These are phyloP conservation scores for Lordiphosa collinella DNA, from an alignment of 1,140 invertebrate species.

Conservation along the genomic window DNA sequence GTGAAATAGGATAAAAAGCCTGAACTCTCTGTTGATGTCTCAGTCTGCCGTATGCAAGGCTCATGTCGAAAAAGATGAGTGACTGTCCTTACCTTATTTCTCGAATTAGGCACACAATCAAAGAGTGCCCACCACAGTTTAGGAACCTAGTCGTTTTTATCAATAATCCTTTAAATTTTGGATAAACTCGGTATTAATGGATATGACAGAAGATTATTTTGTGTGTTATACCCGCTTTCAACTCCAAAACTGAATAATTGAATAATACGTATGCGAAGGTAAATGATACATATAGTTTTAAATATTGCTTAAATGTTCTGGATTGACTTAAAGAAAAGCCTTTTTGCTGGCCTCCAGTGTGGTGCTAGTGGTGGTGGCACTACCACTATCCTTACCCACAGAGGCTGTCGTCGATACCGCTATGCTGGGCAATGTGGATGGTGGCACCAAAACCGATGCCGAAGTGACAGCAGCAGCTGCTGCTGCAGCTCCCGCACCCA, in stretches of 20 bases:
- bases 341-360: conserved; percentile 58
- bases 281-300: conserved; percentile 29
- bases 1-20: too few relatives aligned
- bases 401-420: conserved; percentile 62
- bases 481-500: conserved; percentile 17
- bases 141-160: too few relatives aligned
- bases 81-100: too few relatives aligned
- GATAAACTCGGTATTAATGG: too few relatives aligned
- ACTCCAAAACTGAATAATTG: conserved; percentile 10
- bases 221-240: conserved; percentile 1
- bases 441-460: conserved; percentile 18
- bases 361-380: conserved; percentile 50
- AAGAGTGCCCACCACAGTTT: too few relatives aligned
- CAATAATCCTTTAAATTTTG: too few relatives aligned
- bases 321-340: conserved; percentile 48
- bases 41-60: too few relatives aligned
- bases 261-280: conserved; percentile 60
- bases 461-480: conserved; percentile 24
- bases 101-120: too few relatives aligned
- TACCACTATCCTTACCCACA: conserved; percentile 52
- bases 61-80: too few relatives aligned
- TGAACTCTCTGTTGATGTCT: too few relatives aligned
- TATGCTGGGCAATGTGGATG: conserved; percentile 47
- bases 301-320: conserved; percentile 54
- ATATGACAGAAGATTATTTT: too few relatives aligned